These are phyloP conservation scores for Picus viridis DNA, from an alignment of 2,797 vertebrate genomes.

Conservation along the genomic window DNA sequence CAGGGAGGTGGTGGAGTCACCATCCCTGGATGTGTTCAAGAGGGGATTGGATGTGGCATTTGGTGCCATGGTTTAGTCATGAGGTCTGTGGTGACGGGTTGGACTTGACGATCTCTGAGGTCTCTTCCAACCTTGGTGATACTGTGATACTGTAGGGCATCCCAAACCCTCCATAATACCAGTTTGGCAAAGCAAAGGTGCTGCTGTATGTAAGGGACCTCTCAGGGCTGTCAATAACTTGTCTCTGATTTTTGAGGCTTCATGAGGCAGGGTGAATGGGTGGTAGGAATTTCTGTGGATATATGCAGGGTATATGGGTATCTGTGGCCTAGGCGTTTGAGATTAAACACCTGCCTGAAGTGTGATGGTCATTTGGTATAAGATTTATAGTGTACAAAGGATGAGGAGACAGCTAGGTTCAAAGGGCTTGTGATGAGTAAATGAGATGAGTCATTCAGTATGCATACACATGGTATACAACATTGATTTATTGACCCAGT, in stretches of 20 bases:
- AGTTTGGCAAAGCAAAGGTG: neutral
- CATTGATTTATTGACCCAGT: neutral
- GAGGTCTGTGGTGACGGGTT: no score
- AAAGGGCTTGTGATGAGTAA: neutral
- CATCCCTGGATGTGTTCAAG: no score
- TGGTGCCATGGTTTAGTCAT: no score
- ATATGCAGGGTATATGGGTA: neutral
- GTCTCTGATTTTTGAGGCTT: neutral
- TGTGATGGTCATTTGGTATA: neutral
- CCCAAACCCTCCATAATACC: rapidly evolving
- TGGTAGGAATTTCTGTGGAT: neutral
- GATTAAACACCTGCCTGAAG: neutral
- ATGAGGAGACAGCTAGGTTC: neutral
- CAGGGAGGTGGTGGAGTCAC: no score
- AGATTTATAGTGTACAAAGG: neutral
- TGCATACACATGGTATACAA: neutral
- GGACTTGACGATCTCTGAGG: no score
- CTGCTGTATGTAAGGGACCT: neutral
- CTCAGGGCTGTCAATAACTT: neutral
- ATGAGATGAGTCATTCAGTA: neutral
- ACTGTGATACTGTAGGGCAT: no score
- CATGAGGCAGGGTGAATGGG: neutral
- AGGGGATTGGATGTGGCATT: no score
- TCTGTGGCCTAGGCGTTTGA: neutral
- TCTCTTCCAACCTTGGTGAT: no score